Evolutionary conservation across 2,113 vertebrate genomes (phyloP).

Genomic region (Hassar affinis): DNA sequence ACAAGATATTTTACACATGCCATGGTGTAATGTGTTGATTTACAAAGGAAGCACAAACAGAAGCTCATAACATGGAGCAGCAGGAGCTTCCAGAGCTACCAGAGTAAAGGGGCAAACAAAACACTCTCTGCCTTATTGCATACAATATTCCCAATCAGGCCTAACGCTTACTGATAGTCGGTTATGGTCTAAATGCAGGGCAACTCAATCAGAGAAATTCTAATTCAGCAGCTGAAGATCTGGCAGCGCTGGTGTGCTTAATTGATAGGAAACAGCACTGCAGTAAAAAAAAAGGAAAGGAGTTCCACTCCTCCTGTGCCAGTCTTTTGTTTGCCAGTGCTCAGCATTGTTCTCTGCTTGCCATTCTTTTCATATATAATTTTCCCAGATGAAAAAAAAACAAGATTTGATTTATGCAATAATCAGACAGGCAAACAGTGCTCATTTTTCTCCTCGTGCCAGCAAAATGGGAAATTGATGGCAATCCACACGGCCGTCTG

Average conservation of each 20-base stretch:
- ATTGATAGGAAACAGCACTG: conserved; percentile 5
- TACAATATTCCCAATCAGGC: conserved; percentile 16
- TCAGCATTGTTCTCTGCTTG: conserved; percentile 27
- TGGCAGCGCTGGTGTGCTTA: conserved; percentile 22
- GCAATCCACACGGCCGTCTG: conserved; percentile 39
- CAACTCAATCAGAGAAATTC: neutral
- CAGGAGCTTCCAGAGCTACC: conserved; percentile 17
- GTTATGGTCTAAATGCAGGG: neutral
- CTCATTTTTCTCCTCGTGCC: conserved; percentile 34
- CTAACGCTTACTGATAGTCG: neutral
- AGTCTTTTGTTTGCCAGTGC: conserved; percentile 1
- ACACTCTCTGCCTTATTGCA: neutral
- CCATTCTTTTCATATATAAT: conserved; percentile 38
- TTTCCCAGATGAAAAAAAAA: conserved; percentile 36
- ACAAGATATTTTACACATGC: conserved; percentile 21
- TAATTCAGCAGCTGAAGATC: conserved; percentile 5
- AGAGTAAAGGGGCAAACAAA: conserved; percentile 23
- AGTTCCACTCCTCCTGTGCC: neutral
- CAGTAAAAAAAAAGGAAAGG: neutral
- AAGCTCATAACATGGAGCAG: conserved; percentile 8
- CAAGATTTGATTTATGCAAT: conserved; percentile 53
- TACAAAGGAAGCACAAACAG: conserved; percentile 21
- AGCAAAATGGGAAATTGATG: conserved; percentile 54
- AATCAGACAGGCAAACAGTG: conserved; percentile 54
- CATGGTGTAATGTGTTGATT: conserved; percentile 13